Conservation (phyloP, 92 coral and sea anemone genomes). For the Epizoanthus illoricatus region DNA sequence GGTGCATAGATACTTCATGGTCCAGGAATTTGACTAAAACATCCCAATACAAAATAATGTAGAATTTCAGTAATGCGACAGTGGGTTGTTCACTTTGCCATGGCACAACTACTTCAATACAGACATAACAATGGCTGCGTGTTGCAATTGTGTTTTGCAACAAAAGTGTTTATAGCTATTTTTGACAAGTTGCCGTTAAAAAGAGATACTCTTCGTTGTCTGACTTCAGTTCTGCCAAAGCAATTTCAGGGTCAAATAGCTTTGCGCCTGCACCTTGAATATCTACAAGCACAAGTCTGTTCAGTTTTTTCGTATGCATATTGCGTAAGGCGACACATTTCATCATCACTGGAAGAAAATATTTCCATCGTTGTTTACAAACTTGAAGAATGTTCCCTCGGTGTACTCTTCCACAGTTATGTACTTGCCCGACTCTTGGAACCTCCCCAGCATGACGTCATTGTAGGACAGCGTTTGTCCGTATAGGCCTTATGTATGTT, state of each 20-base stretch:
- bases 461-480: conserved; percentile 49
- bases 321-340: conserved; percentile 48
- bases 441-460: conserved; percentile 48
- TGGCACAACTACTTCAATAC: neutral
- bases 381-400: conserved; percentile 52
- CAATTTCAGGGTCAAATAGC: conserved; percentile 71
- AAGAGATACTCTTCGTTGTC: conserved; percentile 40
- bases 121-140: conserved; percentile 29
- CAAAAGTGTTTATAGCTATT: conserved; percentile 39
- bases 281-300: conserved; percentile 47
- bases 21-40: too few species aligned
- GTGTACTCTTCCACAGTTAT: conserved; percentile 70
- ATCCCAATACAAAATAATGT: too few species aligned
- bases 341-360: conserved; percentile 32
- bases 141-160: conserved; percentile 44
- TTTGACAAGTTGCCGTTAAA: conserved; percentile 42
- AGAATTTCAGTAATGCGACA: too few species aligned
- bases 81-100: too few species aligned
- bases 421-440: conserved; percentile 41
- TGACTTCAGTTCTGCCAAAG: conserved; percentile 45
- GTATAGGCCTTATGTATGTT: too few species aligned
- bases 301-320: conserved; percentile 61
- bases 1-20: too few species aligned
- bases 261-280: conserved; percentile 59
- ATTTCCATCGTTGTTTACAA: conserved; percentile 64